Conservation (phyloP, 2,888 invertebrate genomes). For the Eumerus sabulonum region DNA sequence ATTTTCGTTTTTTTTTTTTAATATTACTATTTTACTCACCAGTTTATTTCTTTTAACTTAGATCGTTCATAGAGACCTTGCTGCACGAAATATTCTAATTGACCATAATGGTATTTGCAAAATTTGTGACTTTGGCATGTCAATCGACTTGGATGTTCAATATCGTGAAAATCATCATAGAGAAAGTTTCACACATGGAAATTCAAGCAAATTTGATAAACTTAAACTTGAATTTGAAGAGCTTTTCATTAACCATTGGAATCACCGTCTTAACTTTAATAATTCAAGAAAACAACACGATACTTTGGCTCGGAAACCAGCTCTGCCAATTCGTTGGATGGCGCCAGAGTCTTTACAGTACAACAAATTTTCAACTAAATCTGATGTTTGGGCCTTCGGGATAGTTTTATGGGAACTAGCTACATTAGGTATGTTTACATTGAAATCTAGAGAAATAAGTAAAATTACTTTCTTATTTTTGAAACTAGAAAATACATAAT, state of each 20-base stretch:
- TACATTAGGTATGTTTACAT: slow-evolving; percentile 83
- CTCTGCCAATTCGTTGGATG: slow-evolving; percentile 84
- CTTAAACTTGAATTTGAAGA: slow-evolving; percentile 77
- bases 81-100: slow-evolving; percentile 89
- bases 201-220: slow-evolving; percentile 72
- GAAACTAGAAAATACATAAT: too few species aligned
- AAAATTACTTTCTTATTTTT: too few species aligned
- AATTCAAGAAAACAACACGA: slow-evolving; percentile 72
- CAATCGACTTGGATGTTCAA: slow-evolving; percentile 82
- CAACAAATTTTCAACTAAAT: slow-evolving; percentile 88
- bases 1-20: too few species aligned
- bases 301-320: slow-evolving; percentile 77
- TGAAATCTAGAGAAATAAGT: background rate
- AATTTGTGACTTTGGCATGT: slow-evolving; percentile 94
- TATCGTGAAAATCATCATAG: slow-evolving; percentile 74
- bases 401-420: slow-evolving; percentile 93
- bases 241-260: slow-evolving; percentile 77
- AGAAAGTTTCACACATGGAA: slow-evolving; percentile 74
- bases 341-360: slow-evolving; percentile 90
- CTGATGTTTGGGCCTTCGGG: slow-evolving; percentile 93
- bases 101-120: slow-evolving; percentile 93
- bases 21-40: too few species aligned
- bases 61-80: slow-evolving; percentile 92
- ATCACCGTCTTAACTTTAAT: slow-evolving; percentile 70
- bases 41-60: slow-evolving; percentile 76